A percentile compares a stretch with the other conserved stretches of the same genome.
Evolutionary conservation across 2,888 invertebrate species (phyloP).

Genomic region (Buathra laborator): DNA sequence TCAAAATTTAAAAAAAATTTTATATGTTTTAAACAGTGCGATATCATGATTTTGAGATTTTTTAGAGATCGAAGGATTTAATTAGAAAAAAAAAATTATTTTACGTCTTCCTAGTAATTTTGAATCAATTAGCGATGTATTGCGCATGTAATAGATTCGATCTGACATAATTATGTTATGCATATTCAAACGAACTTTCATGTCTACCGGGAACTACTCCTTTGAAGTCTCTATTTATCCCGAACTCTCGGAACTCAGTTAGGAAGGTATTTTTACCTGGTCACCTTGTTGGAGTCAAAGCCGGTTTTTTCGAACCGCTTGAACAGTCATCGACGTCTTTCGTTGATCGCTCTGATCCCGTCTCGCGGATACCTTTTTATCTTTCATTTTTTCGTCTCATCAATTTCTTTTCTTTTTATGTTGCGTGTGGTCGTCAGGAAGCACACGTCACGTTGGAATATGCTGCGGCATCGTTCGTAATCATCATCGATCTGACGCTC

Average conservation of each 20-base stretch:
- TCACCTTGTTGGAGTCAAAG: background rate
- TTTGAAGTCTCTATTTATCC: conserved; percentile 10
- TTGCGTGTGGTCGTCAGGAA: conserved; percentile 57
- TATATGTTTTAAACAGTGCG: too few relatives aligned
- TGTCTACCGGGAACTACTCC: background rate
- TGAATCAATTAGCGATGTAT: background rate
- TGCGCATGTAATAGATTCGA: background rate
- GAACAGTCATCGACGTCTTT: conserved; percentile 45
- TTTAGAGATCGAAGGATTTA: background rate
- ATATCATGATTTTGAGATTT: background rate
- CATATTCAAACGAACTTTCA: background rate
- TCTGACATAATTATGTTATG: background rate
- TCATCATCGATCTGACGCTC: conserved; percentile 54
- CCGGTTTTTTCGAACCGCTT: conserved; percentile 31
- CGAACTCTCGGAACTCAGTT: background rate
- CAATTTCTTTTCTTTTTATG: conserved; percentile 24
- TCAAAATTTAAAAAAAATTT: too few relatives aligned
- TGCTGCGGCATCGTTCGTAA: conserved; percentile 18
- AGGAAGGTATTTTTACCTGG: conserved; percentile 31
- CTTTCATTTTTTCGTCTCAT: conserved; percentile 27
- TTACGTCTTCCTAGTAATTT: background rate
- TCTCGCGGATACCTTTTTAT: conserved; percentile 28
- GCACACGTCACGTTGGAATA: conserved; percentile 37
- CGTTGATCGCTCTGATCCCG: conserved; percentile 29
- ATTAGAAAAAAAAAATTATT: background rate